These are phyloP conservation scores for Caenorhabditis parvicauda DNA, from an alignment of 2,888 invertebrate genomes.

Conservation along the genomic window DNA sequence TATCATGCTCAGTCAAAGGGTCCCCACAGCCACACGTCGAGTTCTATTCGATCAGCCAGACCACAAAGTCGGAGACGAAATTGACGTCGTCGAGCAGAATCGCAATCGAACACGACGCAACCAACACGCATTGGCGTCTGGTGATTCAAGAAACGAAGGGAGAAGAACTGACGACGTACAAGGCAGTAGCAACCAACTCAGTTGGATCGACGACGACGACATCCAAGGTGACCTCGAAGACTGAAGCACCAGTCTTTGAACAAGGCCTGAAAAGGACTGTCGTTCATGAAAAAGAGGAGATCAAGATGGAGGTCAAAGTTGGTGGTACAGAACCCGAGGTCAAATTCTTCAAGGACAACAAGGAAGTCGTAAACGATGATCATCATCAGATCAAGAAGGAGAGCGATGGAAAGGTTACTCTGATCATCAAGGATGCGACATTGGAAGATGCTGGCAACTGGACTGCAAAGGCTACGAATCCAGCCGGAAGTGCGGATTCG, in stretches of 20 bases:
- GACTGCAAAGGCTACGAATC: conserved; percentile 38
- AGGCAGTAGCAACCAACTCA: conserved; percentile 78
- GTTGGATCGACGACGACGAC: conserved; percentile 53
- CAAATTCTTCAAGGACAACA: conserved; percentile 84
- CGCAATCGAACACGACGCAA: conserved; percentile 55
- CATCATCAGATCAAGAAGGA: conserved; percentile 37
- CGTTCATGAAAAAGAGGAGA: conserved; percentile 75
- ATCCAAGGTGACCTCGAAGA: conserved; percentile 43
- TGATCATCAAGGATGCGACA: conserved; percentile 35
- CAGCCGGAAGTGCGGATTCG: conserved; percentile 37
- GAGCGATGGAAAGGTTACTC: conserved; percentile 65
- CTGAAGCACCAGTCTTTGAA: conserved; percentile 68
- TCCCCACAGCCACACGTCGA: conserved; percentile 58
- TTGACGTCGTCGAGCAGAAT: conserved; percentile 35
- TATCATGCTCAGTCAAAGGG: conserved; percentile 60
- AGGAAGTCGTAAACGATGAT: conserved; percentile 66
- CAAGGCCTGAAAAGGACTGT: conserved; percentile 71
- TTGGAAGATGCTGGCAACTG: conserved; percentile 40
- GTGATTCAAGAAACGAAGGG: conserved; percentile 63
- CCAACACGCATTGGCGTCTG: conserved; percentile 59
- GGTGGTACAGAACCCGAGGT: conserved; percentile 82
- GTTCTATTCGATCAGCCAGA: conserved; percentile 49
- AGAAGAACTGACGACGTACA: conserved; percentile 37
- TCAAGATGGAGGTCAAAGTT: conserved; percentile 72
- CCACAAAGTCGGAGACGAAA: conserved; percentile 38